Conservation (phyloP, 1,140 invertebrate species). For the Thereuonema tuberculata region DNA sequence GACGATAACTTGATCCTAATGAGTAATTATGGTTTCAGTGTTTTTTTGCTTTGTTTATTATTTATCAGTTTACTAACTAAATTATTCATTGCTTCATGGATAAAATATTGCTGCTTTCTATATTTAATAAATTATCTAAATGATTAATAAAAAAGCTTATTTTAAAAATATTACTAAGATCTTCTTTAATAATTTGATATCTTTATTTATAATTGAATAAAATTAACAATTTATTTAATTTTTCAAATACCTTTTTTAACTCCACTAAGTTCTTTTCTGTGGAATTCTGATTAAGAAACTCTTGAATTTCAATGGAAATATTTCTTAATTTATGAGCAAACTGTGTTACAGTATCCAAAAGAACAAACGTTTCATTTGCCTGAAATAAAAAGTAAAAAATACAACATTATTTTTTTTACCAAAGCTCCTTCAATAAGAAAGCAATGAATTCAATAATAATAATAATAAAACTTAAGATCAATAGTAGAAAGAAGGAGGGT, state of each 20-base stretch:
- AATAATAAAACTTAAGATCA: neutral
- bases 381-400: slow-evolving; percentile 14
- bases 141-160: too few species aligned
- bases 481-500: neutral
- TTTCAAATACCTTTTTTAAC: slow-evolving; percentile 26
- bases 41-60: too few species aligned
- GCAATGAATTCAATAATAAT: neutral
- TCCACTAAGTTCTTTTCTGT: slow-evolving; percentile 28
- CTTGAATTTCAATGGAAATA: slow-evolving; percentile 30
- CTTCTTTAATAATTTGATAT: too few species aligned
- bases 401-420: neutral
- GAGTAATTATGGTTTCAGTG: too few species aligned
- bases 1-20: too few species aligned
- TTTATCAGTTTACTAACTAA: too few species aligned
- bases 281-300: slow-evolving; percentile 27
- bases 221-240: too few species aligned
- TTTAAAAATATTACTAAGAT: too few species aligned
- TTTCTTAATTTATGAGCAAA: slow-evolving; percentile 34
- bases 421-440: neutral
- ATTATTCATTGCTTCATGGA: too few species aligned
- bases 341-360: slow-evolving; percentile 31
- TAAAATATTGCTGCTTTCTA: too few species aligned
- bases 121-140: too few species aligned
- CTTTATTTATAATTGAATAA: too few species aligned
- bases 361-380: slow-evolving; percentile 35